phyloP scores from a whole-genome alignment of 2,797 vertebrate genomes.

The Squalus acanthias region DNA sequence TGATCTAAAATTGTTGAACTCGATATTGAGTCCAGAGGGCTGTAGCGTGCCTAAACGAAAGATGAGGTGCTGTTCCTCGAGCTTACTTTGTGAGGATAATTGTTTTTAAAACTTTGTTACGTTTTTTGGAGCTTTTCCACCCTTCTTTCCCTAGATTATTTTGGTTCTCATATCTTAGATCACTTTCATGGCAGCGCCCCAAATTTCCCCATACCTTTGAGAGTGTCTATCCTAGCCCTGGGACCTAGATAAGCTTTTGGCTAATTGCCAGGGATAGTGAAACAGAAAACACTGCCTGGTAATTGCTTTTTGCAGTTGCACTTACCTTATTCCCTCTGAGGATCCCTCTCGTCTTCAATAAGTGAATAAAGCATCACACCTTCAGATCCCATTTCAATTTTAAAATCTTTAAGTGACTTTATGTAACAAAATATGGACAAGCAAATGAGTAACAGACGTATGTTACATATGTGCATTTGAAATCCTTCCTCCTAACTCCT shows the following conservation, averaged over 20 bases:
- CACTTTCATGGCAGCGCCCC: background rate
- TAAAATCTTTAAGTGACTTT: background rate
- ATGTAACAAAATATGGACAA: background rate
- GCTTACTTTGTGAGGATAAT: background rate
- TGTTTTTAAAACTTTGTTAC: background rate
- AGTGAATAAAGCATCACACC: background rate
- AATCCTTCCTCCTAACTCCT: background rate
- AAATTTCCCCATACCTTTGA: background rate
- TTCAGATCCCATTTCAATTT: background rate
- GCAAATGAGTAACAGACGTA: background rate
- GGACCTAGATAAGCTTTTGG: background rate
- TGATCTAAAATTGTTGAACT: too few species aligned
- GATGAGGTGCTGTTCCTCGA: too few species aligned
- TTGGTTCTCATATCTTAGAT: background rate
- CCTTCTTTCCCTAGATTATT: background rate
- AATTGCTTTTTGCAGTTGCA: background rate
- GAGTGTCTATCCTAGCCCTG: background rate
- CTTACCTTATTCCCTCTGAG: background rate
- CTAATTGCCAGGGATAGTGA: background rate
- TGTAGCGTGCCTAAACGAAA: too few species aligned
- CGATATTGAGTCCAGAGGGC: too few species aligned
- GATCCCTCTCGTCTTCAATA: background rate
- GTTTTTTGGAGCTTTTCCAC: background rate
- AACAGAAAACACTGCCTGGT: background rate
- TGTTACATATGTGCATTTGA: background rate